Evolutionary conservation across 2,113 vertebrate genomes (phyloP), one percentile per base, ranked within the genome.

Genomic region (Bufo gargarizans): DNA sequence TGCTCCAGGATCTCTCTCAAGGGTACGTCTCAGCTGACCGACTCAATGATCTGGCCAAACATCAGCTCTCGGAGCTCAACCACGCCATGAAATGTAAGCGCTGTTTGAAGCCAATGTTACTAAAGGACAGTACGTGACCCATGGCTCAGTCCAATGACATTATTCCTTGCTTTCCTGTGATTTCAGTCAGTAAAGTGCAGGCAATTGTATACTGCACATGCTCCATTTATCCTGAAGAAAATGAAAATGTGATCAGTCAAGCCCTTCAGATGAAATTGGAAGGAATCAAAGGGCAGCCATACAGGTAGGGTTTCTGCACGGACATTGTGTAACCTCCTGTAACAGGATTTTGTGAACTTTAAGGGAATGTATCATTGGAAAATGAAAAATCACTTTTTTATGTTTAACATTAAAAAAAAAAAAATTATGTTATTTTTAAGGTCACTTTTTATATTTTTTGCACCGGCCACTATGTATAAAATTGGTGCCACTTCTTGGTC

Each of bases 201-300:
- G 93, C 94, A 9, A 91, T 98, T 91, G 95, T 98, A 76, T 98
- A 98, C 90, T 94, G 96, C 49, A 99, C 97, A 17, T 97, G 95
- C 83, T 99, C 97, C 0, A 53, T 95, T 76, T 95, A 96, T 91
- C 89, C 93, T 77, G 95, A 97, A 92, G 97, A 99, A 95, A 99
- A 98, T 22, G 96, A 96, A 90, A 91, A 88, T 17, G 92, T 97
- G 55, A 92, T 98, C 89, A 92, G 90, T 63, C 94, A 94, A 89
- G 96, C 95, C 17, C 91, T 98, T 91, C 91, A 95, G 80, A 91
- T 87, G 88, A 91, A 79, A 93, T 90, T 90, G 8, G 90, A 91
- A 74, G 90, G 92, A 90, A 22, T 81, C 69, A 96, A 94, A 92
- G 86, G 89, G 58, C 92, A 89, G 11, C 92, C 87, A 58, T 97